Base-by-base conservation (phyloP, 2,888 invertebrate species). In the Timema cristinae region DNA sequence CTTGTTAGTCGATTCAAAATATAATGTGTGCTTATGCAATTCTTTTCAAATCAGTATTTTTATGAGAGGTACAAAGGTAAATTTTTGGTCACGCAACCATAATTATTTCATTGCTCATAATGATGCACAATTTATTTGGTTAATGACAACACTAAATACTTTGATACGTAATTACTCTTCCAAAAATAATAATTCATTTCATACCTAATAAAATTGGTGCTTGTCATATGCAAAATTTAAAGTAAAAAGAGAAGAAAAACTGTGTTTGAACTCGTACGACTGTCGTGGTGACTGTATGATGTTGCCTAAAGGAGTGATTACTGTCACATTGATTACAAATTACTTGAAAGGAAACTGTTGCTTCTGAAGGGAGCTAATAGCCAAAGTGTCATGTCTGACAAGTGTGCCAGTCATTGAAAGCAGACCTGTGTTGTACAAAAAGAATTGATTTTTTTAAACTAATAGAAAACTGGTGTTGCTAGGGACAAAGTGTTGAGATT, bases 91-190 rank as follows among this genome's bases (percentile, higher is more conserved):
- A 49, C 59, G 66, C 54, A 74, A 50, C 66, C 61, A 72, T 68
- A 56, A 67, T 68, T 74, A 69, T 50, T 68, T 72, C 63, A 72
- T 73, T 74, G 75, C 75, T 75, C 75, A 74, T 75, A 32, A 32
- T 47, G 72, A 66, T 75, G 73, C 74, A 71, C 75, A 70, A 69
- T 73, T 73, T 66, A 68, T 68, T 71, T 73, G 72, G 68, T 74
- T 54, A 71, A 72, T 72, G 71, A 72, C 72, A 73, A 72, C 75
- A 75, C 74, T 73, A 75, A 73, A 73, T 54, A 72, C 16, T 70
- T 67, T 61, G 69, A 72, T 74, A 74, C 71, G 63, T 73, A 74
- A 75, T 70, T 47, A 67, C 72, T 73, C 73, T 73, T 75, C 72
- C 67, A 52, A 72, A 70, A 73, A 66, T 69, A 66, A 66, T 72